Base-by-base conservation (phyloP, 2,113 vertebrate genomes). In the Neotoma lepida region DNA sequence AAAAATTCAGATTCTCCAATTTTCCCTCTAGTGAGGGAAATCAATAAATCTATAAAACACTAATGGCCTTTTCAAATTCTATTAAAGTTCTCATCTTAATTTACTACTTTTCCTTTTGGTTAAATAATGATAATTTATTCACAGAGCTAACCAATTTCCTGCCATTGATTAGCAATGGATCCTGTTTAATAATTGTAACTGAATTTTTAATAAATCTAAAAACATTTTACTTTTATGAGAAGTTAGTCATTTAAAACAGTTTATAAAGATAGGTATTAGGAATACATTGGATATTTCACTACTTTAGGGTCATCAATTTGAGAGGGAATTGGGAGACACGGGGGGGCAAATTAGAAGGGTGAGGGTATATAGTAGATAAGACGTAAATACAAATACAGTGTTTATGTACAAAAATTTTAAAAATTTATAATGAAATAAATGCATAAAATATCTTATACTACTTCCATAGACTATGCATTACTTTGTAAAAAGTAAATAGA, bases 71-170 rank as follows among this genome's bases (percentile, higher is more conserved):
- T 82, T 70, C 51, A 63, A 66, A 85, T 20, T 71, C 49, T 74
- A 73, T 44, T 90, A 14, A 78, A 46, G 78, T 84, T 14, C 66
- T 77, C 49, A 89, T 70, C 80, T 35, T 76, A 86, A 93, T n/a
- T 61, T 73, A 46, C 33, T 63, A 71, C 20, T 28, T 86, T 89
- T 54, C 3, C 70, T 85, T 10, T 86, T 41, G 81, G 39, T 91
- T 91, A 77, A 89, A 86, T 54, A 54, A 13, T 88, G 68, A 76
- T 91, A 86, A 86, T 94, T 90, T 91, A 78, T 70, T 95, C 39
- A 92, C 17, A 88, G 51, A 82, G 18, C 81, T 24, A 77, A 18
- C 9, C 63, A 39, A 95, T 71, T 94, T 77, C 39, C 26, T 9
- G 54, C 73, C 9, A 64, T 58, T 90, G 90, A 82, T 64, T 90